Percentiles rank a stretch among this genome's conserved stretches.
Evolutionary conservation across 2,888 invertebrate species (phyloP).

Genomic region (Caenorhabditis sp.): DNA sequence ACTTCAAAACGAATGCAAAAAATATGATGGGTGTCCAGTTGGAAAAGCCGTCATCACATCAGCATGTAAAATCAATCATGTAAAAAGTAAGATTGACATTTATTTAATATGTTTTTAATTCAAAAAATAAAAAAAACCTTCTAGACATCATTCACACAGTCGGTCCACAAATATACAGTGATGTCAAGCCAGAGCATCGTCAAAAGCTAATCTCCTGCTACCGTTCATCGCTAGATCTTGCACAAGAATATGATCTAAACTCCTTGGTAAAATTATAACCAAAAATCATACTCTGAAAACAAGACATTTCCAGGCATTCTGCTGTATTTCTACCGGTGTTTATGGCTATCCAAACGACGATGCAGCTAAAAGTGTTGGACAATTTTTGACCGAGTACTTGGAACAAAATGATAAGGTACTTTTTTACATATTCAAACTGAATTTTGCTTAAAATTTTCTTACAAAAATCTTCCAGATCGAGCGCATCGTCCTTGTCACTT

Average conservation of each 20-base stretch:
- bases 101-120: background rate
- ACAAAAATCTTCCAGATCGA: conserved; percentile 34
- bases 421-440: too few species aligned
- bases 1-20: conserved; percentile 77
- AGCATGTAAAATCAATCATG: conserved; percentile 80
- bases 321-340: conserved; percentile 90
- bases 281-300: background rate
- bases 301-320: conserved; percentile 78
- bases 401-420: conserved; percentile 22
- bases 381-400: conserved; percentile 34
- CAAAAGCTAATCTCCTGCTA: conserved; percentile 80
- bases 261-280: conserved; percentile 76
- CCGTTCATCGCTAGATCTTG: conserved; percentile 77
- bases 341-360: conserved; percentile 84
- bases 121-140: conserved; percentile 54
- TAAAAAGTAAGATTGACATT: conserved; percentile 78
- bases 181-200: conserved; percentile 75
- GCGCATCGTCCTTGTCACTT: conserved; percentile 47
- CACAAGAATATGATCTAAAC: conserved; percentile 73
- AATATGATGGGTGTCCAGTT: conserved; percentile 80
- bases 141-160: conserved; percentile 89
- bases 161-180: conserved; percentile 76
- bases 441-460: background rate
- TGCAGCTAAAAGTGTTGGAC: conserved; percentile 75
- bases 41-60: conserved; percentile 86